Evolutionary conservation across 2,797 vertebrate species (phyloP), one percentile per base, ranked within the genome.

Genomic region (Sebastes taczanowskii): DNA sequence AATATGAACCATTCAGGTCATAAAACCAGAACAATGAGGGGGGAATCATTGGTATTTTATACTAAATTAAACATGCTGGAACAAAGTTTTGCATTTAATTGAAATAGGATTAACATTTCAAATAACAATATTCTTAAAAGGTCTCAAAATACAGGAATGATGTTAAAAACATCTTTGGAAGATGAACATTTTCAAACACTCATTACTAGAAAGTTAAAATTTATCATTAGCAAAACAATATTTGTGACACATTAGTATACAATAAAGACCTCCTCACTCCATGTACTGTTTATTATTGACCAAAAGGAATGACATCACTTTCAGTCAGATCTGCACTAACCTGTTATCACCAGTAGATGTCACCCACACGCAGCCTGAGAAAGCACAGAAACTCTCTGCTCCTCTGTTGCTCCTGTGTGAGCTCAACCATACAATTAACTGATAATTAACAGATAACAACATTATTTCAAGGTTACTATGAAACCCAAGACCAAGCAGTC

Each of bases 271-370:
- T 62, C 14, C 14, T 46, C 14, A n/a, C 16, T 27, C 7, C 30
- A 42, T 30, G 18, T 22, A 7, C 2, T 35, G 8, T 18, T 68
- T 6, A 25, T 18, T 4, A 22, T 23, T 62, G 2, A 35, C 8
- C 4, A 5, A 38, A 62, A 6, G 2, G 1, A 35, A 29, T 68
- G 34, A 76, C 16, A 34, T 69, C 56, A 75, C 22, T 35, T 14
- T 16, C 7, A 29, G 20, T 32, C 58, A 10, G 11, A 16, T 27
- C 1, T 90, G 89, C 83, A 94, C 71, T 75, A 32, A 11, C 62
- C 4, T 30, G 20, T 10, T n/a, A 23, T 30, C 0, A 25, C 91
- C 94, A 91, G 58, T 84, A 95, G 94, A 86, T 93, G 94, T 88
- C 93, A 23, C 78, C 77, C 82, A 73, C 29, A 30, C 52, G 56